phyloP scores from a whole-genome alignment of 2,797 vertebrate genomes.

The Microtus californicus region DNA sequence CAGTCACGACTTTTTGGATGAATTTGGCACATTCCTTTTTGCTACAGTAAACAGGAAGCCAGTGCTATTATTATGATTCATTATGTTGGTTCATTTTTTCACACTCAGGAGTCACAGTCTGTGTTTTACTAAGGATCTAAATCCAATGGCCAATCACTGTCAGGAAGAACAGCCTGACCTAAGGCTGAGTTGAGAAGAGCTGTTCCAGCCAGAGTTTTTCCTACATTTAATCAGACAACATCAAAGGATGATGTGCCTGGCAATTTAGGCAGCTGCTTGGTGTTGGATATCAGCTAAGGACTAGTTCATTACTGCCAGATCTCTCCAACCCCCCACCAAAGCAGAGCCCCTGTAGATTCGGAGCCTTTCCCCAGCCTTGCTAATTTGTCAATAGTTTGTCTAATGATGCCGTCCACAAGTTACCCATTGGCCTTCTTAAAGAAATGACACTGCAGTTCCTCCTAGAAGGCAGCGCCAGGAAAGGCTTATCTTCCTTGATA shows the following conservation, averaged over 20 bases:
- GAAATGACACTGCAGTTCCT: background rate
- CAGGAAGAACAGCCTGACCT: slow-evolving; percentile 14
- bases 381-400: background rate
- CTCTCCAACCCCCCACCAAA: background rate
- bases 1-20: background rate
- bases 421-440: slow-evolving; percentile 30
- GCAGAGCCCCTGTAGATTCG: background rate
- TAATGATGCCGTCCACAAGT: background rate
- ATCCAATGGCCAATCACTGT: slow-evolving; percentile 33
- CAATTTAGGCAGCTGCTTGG: slow-evolving; percentile 40
- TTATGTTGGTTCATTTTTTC: slow-evolving; percentile 1
- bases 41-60: slow-evolving; percentile 26
- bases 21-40: background rate
- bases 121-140: slow-evolving; percentile 46
- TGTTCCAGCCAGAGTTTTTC: slow-evolving; percentile 28
- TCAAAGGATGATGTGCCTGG: slow-evolving; percentile 3
- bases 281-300: background rate
- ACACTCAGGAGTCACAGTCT: background rate
- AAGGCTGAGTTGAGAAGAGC: slow-evolving; percentile 32
- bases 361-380: background rate
- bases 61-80: background rate
- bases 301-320: background rate
- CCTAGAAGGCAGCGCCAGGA: slow-evolving; percentile 14
- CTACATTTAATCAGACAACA: slow-evolving; percentile 4
- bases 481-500: slow-evolving; percentile 44